Evolutionary conservation across 2,113 vertebrate species (phyloP), one percentile per base, ranked within the genome.

Genomic region (Petaurus breviceps): DNA sequence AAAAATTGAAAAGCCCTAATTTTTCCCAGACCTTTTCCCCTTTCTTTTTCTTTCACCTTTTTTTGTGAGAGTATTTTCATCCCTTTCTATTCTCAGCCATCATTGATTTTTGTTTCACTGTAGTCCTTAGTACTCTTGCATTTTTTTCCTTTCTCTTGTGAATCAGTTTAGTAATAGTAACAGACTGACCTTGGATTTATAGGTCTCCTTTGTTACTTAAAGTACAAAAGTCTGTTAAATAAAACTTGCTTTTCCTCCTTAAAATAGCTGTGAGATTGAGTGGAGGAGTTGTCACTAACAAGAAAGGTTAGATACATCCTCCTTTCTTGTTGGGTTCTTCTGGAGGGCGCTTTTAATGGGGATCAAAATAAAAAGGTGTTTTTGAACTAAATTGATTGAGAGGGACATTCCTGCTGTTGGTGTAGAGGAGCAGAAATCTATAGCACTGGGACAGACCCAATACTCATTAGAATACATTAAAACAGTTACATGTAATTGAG

Each of bases 121-220:
- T 94, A 94, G 90, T 94, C 26, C 16, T 94, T 94, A 8, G 89
- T 28, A 96, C 3, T 50, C 91, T 12, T 94, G 51, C 47, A 77
- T 77, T 61, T 92, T 92, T 93, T 84, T 26, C 68, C 92, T 95
- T 94, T 93, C 68, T 96, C 57, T 9, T 46, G 49, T 94, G 57
- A 97, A 51, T 95, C 97, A 95, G 92, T 93, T 93, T 94, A 94
- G 91, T 95, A 91, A 91, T 94, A 47, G 2, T 97, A 91, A 89
- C 51, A 92, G 8, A 91, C 50, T 93, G 1, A 49, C 25, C 91
- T 93, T 12, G 68, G 68, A 94, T 91, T 94, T 93, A 2, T n/a
- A 51, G 54, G 68, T 11, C 91, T 91, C n/a, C 52, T 95, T 92
- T 95, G 91, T 94, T 90, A 43, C 51, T 93, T 94, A 95, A 12